A percentile compares a stretch with the other conserved stretches of the same genome.
phyloP scores from a whole-genome alignment of 1,140 invertebrate species.

The Drosophila biarmipes region DNA sequence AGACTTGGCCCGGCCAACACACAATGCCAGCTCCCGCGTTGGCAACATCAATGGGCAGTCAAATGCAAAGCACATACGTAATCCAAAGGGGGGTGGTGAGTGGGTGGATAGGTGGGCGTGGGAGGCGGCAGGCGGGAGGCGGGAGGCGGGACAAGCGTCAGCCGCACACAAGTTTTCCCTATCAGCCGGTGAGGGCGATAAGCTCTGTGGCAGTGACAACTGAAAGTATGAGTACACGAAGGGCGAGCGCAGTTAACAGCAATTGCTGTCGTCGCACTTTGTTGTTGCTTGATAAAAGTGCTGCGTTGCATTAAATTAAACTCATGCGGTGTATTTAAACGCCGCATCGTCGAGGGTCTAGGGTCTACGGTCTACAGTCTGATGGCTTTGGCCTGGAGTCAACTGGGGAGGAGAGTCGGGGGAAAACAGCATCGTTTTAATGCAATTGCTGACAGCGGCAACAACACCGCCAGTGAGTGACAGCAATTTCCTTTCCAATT shows the following conservation, averaged over 20 bases:
- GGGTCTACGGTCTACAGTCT: not conserved
- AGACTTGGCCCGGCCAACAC: slow-evolving; percentile 14
- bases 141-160: slow-evolving; percentile 15
- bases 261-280: slow-evolving; percentile 66
- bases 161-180: slow-evolving; percentile 28
- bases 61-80: slow-evolving; percentile 53
- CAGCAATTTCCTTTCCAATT: slow-evolving; percentile 80
- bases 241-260: slow-evolving; percentile 45
- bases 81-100: slow-evolving; percentile 15
- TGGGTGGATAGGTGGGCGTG: not conserved
- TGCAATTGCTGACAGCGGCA: slow-evolving; percentile 72
- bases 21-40: slow-evolving; percentile 33
- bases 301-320: slow-evolving; percentile 82
- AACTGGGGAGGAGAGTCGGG: slow-evolving; percentile 6
- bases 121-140: too few relatives aligned
- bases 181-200: slow-evolving; percentile 47
- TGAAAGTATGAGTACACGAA: not conserved
- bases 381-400: slow-evolving; percentile 8
- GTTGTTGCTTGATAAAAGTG: slow-evolving; percentile 73
- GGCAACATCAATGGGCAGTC: slow-evolving; percentile 53
- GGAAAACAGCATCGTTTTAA: slow-evolving; percentile 44
- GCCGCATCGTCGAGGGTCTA: slow-evolving; percentile 43
- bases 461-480: slow-evolving; percentile 57
- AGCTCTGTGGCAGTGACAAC: slow-evolving; percentile 35
- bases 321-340: slow-evolving; percentile 78